Conservation (phyloP, 2,113 vertebrate genomes). For the Caracal caracal region DNA sequence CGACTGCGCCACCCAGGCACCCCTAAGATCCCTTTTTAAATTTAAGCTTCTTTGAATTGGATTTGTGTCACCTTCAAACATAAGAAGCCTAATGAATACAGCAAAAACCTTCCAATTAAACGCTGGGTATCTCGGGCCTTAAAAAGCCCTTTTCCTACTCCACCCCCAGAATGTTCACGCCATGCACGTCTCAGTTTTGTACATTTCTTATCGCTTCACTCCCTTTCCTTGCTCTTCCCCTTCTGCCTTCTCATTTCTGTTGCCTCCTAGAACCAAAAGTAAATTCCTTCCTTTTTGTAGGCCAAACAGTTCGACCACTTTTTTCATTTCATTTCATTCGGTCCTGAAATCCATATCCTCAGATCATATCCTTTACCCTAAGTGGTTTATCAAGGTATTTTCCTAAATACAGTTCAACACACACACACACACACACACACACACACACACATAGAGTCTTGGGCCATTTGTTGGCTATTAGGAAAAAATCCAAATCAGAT, state of each 20-base stretch:
- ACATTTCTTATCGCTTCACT: neutral
- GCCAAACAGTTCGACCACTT: neutral
- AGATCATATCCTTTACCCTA: neutral
- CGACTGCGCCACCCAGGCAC: too few relatives aligned
- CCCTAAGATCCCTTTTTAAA: neutral
- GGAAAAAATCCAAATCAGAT: neutral
- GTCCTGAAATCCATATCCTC: neutral
- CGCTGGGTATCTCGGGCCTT: neutral
- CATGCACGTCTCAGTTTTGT: neutral
- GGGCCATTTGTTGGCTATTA: neutral
- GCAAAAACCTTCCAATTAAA: neutral
- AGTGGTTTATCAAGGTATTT: conserved; percentile 12
- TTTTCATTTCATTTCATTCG: neutral
- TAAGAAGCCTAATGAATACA: neutral
- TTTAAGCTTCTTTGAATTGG: neutral
- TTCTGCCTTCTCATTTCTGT: neutral
- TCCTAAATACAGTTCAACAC: neutral
- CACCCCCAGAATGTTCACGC: neutral
- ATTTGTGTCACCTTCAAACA: neutral
- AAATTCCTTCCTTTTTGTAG: neutral
- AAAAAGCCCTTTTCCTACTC: neutral
- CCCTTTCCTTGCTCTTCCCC: neutral
- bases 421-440: neutral
- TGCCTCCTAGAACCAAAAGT: neutral
- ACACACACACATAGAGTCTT: neutral